Evolutionary conservation across 2,797 vertebrate species (phyloP).

Genomic region (Phalloptychus januarius): DNA sequence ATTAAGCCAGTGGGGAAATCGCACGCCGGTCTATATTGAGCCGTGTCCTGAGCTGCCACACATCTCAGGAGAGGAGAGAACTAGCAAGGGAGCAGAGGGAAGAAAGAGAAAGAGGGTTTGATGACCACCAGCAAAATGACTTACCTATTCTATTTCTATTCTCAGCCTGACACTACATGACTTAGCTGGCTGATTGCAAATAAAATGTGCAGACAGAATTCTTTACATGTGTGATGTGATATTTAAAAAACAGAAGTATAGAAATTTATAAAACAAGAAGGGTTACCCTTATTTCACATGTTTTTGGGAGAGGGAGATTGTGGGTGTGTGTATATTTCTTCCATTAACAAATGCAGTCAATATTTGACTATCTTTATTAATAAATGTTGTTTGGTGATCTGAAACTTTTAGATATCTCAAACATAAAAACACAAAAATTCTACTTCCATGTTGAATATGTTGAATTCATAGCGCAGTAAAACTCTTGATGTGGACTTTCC

Average conservation of each 20-base stretch:
- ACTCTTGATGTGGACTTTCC: background rate
- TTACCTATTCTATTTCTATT: conserved; percentile 38
- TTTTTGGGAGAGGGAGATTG: background rate
- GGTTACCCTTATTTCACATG: background rate
- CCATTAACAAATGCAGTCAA: background rate
- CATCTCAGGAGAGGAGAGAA: conserved; percentile 37
- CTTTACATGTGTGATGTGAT: conserved; percentile 6
- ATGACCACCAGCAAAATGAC: conserved; percentile 39
- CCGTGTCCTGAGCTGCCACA: conserved; percentile 12
- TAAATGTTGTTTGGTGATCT: background rate
- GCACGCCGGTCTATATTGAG: conserved; percentile 30
- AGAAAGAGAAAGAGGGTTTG: conserved; percentile 20
- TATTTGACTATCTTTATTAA: background rate
- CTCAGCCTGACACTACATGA: conserved; percentile 37
- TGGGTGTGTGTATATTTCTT: background rate
- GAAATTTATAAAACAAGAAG: conserved; percentile 10
- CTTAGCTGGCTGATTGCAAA: conserved; percentile 48
- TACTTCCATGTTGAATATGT: background rate
- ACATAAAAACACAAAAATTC: background rate
- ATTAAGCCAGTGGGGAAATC: conserved; percentile 66
- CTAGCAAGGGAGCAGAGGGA: conserved; percentile 28
- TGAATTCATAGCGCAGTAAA: background rate
- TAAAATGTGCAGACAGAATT: conserved; percentile 36
- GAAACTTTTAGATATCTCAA: background rate
- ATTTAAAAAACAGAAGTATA: conserved; percentile 23